Evolutionary conservation across 1,140 invertebrate species (phyloP), one percentile per base, ranked within the genome.

Genomic region (Temnothorax nylanderi): DNA sequence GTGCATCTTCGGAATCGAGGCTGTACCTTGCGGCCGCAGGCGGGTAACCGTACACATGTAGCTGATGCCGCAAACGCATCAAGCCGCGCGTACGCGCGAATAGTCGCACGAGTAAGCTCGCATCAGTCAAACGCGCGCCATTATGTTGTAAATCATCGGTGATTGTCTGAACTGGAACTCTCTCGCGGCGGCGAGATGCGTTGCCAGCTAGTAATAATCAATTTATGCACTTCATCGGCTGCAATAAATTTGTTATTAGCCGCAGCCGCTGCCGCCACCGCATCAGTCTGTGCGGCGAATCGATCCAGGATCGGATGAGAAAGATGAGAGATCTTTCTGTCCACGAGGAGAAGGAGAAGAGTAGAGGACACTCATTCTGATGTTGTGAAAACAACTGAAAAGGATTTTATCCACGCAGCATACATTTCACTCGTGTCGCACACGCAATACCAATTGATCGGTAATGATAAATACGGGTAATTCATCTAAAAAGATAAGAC

Each of bases 141-240:
- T 93, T 93, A 93, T 69, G 88, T 86, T 90, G 91, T 92, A 92
- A 93, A 93, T 93, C 93, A 93, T 89, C 47, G 76, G 60, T 67
- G 86, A 90, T 92, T 92, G 89, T 90, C 85, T 77, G 91, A 93
- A 92, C 86, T 90, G 90, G 88, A 91, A 93, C 90, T 26, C 0
- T 26, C 26, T 91, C 49, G 32, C 41, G n/a, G 69, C 41, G 11
- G 37, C 41, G 71, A 71, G 64, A 78, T 81, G 77, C 76, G 85
- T 75, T 58, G 80, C 62, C 62, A 64, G 77, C 75, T 64, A 84
- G 86, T 91, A 91, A 93, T 93, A 93, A 93, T 93, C 92, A 93
- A 92, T 91, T 92, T 91, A 87, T 88, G 87, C 81, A 90, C 90
- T 92, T 92, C 85, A 90, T 92, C 87, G 88, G 75, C 77, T 74